Percentiles rank a stretch among this genome's conserved stretches.
phyloP scores from a whole-genome alignment of 2,797 vertebrate species.

The Pogoniulus pusillus region DNA sequence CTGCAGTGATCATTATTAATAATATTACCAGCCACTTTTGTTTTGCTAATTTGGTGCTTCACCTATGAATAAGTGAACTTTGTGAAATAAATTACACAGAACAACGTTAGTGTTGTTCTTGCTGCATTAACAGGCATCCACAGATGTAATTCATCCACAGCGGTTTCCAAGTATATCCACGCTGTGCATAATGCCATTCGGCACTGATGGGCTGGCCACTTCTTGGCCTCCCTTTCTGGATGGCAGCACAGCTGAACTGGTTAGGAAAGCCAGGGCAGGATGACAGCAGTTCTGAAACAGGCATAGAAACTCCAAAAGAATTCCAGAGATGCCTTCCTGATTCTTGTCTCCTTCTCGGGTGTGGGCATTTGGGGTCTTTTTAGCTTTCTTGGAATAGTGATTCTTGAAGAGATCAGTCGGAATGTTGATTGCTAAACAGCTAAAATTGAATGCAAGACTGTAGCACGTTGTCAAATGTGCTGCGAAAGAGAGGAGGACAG shows the following conservation, averaged over 20 bases:
- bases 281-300: not conserved
- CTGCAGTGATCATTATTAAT: constrained; percentile 38
- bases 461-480: not conserved
- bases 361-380: not conserved
- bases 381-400: not conserved
- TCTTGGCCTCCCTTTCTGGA: not conserved
- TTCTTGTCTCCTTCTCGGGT: not conserved
- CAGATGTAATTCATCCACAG: constrained; percentile 46
- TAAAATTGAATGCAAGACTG: constrained; percentile 14
- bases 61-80: constrained; percentile 59
- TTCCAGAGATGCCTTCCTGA: not conserved
- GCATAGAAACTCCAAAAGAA: not conserved
- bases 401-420: not conserved
- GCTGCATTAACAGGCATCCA: constrained; percentile 50
- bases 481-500: not conserved
- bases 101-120: constrained; percentile 50
- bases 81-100: constrained; percentile 46
- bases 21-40: constrained; percentile 52
- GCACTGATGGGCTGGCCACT: constrained; percentile 27
- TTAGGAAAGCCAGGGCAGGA: not conserved
- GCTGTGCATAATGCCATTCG: constrained; percentile 39
- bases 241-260: not conserved
- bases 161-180: constrained; percentile 15
- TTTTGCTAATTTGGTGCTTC: constrained; percentile 63
- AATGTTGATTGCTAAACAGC: not conserved